These are phyloP conservation scores for Stenotaenia linearis DNA, from an alignment of 2,888 invertebrate species.

Conservation along the genomic window DNA sequence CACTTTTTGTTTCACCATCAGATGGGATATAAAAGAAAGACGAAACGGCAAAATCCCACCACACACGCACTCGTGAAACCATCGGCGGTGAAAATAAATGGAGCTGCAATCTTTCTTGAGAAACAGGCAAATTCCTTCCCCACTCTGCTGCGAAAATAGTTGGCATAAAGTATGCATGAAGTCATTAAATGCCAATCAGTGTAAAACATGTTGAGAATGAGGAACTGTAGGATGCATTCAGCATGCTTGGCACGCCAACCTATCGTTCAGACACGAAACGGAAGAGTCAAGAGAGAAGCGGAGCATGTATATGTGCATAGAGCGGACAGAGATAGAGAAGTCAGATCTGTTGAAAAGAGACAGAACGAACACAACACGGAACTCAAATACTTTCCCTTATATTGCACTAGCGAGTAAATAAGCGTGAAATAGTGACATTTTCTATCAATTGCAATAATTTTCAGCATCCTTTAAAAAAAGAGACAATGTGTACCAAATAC, in stretches of 20 bases:
- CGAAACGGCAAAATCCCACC: not conserved
- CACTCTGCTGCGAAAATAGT: conserved; percentile 19
- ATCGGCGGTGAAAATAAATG: conserved; percentile 4
- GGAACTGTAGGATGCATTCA: conserved; percentile 13
- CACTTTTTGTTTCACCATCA: not conserved
- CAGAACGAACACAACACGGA: not conserved
- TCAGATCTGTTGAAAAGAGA: not conserved
- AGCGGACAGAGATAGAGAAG: not conserved
- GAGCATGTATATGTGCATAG: not conserved
- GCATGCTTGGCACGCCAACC: conserved; percentile 19
- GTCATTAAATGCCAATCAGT: conserved; percentile 19
- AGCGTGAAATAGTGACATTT: not conserved
- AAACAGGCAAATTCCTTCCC: conserved; percentile 15
- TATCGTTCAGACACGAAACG: conserved; percentile 19
- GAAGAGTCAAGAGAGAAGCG: not conserved
- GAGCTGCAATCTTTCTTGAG: conserved; percentile 7
- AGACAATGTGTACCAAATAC: not conserved
- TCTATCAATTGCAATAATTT: not conserved
- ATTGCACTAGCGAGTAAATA: not conserved
- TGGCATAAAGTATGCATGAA: conserved; percentile 14
- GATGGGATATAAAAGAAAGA: not conserved
- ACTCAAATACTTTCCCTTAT: not conserved
- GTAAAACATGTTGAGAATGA: conserved; percentile 19
- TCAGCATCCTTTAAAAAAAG: not conserved
- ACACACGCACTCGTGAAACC: not conserved